Evolutionary conservation across 2,797 vertebrate species (phyloP), one percentile per base, ranked within the genome.

Genomic region (Sebastes matsubarae): DNA sequence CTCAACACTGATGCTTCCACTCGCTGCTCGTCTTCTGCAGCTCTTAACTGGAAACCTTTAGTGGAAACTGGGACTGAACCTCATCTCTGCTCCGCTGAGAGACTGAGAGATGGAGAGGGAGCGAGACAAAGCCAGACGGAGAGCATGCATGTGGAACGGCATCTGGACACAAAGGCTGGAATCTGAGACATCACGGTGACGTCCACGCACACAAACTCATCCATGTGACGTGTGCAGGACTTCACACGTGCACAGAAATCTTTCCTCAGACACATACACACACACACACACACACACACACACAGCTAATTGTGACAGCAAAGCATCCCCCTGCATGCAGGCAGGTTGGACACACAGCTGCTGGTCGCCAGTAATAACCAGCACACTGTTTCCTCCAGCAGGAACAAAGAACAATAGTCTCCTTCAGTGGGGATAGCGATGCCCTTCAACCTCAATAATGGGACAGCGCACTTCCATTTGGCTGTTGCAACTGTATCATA

Each of bases 81-180:
- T 76, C 57, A 16, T 72, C 66, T 38, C 82, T 55, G 32, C 75
- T 87, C 82, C 67, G 76, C 68, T 75, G 82, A 68, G 60, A 80
- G 85, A 71, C 73, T 63, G 66, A 88, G 72, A 69, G 81, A 88
- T 82, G 78, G 77, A 88, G 81, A 85, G 80, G 38, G 77, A 77
- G 20, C 12, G 36, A 79, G 74, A 83, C 82, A 91, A 88, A 91
- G 82, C 74, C 85, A 59, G 73, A 79, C 65, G 79, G 85, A 87
- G 82, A 88, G 85, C 88, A 92, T 83, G 91, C 94, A 95, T 93
- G 95, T 94, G 93, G 96, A 96, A 96, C 90, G 93, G 94, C 92
- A 96, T 96, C 93, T 94, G 90, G 83, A 94, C 90, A 95, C 92
- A 96, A 96, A 94, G 90, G 90, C 90, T 93, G 92, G 94, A 95